phyloP scores from a whole-genome alignment of 2,888 invertebrate genomes.

The Cryptophagus acutangulus region DNA sequence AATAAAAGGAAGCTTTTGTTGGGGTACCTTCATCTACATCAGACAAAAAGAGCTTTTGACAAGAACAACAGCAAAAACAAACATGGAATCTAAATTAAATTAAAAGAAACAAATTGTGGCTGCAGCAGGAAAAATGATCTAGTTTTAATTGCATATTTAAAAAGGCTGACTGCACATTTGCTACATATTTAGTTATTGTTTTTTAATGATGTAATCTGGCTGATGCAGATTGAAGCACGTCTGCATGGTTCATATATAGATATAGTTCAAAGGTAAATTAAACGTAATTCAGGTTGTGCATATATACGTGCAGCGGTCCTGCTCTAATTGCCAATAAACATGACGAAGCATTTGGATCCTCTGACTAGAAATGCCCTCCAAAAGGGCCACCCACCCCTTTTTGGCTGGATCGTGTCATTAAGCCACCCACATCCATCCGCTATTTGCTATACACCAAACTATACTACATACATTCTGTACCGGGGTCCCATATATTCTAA shows the following conservation, averaged over 20 bases:
- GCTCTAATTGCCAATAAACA: constrained; percentile 28
- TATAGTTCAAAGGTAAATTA: constrained; percentile 18
- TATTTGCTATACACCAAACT: constrained; percentile 10
- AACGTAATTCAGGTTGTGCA: constrained; percentile 21
- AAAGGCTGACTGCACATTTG: no score
- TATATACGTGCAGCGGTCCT: constrained; percentile 20
- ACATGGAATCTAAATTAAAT: no score
- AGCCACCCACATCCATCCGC: constrained; percentile 23
- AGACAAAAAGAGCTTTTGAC: no score
- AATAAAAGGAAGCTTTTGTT: no score
- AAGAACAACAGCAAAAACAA: no score
- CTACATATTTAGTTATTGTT: no score
- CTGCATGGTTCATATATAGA: constrained; percentile 14
- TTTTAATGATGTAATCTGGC: not conserved
- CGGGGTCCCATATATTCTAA: constrained; percentile 20
- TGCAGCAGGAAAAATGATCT: no score
- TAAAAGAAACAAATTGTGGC: no score
- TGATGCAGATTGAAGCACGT: constrained; percentile 5
- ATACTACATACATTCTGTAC: constrained; percentile 14
- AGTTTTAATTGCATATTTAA: no score
- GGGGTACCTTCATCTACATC: no score
- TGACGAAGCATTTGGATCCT: constrained; percentile 25
- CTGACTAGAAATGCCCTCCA: constrained; percentile 12
- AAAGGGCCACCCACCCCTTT: constrained; percentile 15
- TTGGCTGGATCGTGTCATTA: constrained; percentile 16